Evolutionary conservation across 2,113 vertebrate genomes (phyloP).

Genomic region (Micromys minutus): DNA sequence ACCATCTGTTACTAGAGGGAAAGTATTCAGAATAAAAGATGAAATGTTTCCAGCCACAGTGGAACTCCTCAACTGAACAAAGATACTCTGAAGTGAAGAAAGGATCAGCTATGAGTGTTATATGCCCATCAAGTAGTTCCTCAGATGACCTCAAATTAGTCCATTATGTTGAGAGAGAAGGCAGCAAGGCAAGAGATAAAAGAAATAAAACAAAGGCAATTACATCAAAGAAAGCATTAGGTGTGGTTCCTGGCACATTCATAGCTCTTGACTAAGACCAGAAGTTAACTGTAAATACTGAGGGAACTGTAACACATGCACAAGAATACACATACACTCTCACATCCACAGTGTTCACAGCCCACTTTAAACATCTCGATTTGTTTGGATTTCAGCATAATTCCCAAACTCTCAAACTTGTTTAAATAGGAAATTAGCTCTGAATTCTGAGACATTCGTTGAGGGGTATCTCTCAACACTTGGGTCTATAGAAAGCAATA

Average conservation of each 20-base stretch:
- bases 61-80: constrained; percentile 22
- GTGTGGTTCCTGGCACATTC: not conserved
- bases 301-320: not conserved
- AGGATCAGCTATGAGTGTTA: not conserved
- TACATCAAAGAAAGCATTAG: constrained; percentile 6
- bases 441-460: not conserved
- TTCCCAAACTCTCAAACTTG: not conserved
- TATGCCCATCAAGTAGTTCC: not conserved
- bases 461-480: not conserved
- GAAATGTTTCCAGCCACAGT: not conserved
- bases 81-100: not conserved
- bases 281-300: not conserved
- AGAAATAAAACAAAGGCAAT: constrained; percentile 21
- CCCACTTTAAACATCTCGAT: not conserved
- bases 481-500: not conserved
- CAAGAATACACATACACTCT: not conserved
- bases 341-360: rapidly evolving
- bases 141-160: constrained; percentile 28
- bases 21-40: constrained; percentile 15
- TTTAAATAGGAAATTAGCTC: not conserved
- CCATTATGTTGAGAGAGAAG: not conserved
- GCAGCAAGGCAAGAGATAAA: not conserved
- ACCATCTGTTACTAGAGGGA: not conserved
- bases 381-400: not conserved
- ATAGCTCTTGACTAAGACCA: not conserved